Evolutionary conservation across 2,797 vertebrate genomes (phyloP).

Genomic region (Heliangelus exortis): DNA sequence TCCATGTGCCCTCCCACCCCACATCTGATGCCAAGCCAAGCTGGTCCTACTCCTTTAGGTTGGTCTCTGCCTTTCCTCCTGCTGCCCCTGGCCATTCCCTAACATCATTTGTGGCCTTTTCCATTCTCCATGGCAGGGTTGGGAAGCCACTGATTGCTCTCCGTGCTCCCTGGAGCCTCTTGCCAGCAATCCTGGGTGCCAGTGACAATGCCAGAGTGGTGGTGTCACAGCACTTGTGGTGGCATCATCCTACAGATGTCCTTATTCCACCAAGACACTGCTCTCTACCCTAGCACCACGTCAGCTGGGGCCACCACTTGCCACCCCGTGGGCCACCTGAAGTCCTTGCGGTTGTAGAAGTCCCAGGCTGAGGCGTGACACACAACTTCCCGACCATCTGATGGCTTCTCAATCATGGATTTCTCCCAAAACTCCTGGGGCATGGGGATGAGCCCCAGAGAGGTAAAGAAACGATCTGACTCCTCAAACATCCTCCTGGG

Average conservation of each 20-base stretch:
- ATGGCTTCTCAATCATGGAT: constrained; percentile 90
- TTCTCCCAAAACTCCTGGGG: constrained; percentile 88
- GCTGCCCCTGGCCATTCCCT: neutral
- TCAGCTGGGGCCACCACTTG: neutral
- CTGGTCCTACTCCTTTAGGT: neutral
- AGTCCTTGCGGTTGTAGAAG: constrained; percentile 95
- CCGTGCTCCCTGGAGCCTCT: accelerated
- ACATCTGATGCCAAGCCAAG: neutral
- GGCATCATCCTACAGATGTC: accelerated
- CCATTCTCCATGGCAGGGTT: neutral
- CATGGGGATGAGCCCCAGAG: constrained; percentile 89
- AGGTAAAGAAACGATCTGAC: constrained; percentile 90
- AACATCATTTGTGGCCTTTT: neutral
- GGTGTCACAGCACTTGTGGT: neutral
- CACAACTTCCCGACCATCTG: constrained; percentile 87
- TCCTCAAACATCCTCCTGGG: constrained; percentile 90
- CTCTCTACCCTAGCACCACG: neutral
- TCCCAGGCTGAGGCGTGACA: constrained; percentile 97
- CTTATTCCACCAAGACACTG: neutral
- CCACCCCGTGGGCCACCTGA: constrained; percentile 80
- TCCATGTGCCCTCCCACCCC: neutral
- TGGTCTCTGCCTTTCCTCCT: neutral
- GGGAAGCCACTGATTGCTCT: neutral
- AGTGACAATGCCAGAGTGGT: neutral
- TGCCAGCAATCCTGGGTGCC: neutral